A percentile compares a stretch with the other conserved stretches of the same genome.
Evolutionary conservation across 2,797 vertebrate species (phyloP).

Genomic region (Telmatherina bonti): DNA sequence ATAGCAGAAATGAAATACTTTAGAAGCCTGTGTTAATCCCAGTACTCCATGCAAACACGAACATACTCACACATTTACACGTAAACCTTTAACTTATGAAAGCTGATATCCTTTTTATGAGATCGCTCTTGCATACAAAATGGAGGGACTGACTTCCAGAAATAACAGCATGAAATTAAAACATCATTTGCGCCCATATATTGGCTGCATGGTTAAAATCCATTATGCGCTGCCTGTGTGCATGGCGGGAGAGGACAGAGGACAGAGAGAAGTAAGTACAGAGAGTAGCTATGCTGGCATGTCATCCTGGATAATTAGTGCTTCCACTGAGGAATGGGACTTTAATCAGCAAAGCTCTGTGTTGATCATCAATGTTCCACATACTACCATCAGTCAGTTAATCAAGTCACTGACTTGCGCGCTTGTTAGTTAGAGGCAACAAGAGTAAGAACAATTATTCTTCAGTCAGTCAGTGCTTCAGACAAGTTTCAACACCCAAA

Average conservation of each 20-base stretch:
- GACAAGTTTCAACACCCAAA: too few species aligned
- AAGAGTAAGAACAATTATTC: constrained; percentile 6
- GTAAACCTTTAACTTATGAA: background rate
- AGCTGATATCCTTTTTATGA: constrained; percentile 12
- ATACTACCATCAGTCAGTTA: constrained; percentile 59
- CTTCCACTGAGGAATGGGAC: constrained; percentile 60
- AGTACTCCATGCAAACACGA: background rate
- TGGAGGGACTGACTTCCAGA: background rate
- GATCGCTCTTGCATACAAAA: background rate
- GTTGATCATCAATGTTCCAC: constrained; percentile 60
- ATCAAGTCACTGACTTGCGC: constrained; percentile 67
- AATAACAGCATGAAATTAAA: constrained; percentile 33
- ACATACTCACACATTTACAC: constrained; percentile 2
- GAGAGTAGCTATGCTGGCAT: constrained; percentile 38
- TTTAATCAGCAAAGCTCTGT: constrained; percentile 70
- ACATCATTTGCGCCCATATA: constrained; percentile 9
- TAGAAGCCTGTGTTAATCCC: constrained; percentile 1
- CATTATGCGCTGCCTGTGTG: constrained; percentile 19
- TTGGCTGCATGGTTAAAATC: constrained; percentile 37
- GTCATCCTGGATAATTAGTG: constrained; percentile 71
- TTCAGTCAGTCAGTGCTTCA: too few species aligned
- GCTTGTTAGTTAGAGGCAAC: constrained; percentile 43
- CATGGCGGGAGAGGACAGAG: constrained; percentile 32
- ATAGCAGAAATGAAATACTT: background rate
- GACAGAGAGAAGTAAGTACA: constrained; percentile 30